These are phyloP conservation scores for Actinernus sp. DNA, from an alignment of 92 coral and sea anemone species.

Conservation along the genomic window DNA sequence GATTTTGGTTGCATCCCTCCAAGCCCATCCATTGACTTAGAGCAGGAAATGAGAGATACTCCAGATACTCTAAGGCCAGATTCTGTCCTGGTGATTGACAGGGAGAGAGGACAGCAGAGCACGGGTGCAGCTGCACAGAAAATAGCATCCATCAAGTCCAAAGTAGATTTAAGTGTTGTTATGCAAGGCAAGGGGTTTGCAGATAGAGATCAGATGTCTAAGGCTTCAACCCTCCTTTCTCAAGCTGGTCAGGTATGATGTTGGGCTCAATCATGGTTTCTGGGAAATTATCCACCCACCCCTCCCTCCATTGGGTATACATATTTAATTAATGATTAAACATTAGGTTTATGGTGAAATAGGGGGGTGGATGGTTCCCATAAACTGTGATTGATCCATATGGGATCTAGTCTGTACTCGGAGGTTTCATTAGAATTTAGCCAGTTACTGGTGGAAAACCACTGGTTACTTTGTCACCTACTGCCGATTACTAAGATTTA, in stretches of 20 bases:
- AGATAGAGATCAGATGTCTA: constrained; percentile 39
- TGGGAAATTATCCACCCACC: too few relatives aligned
- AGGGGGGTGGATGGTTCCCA: too few relatives aligned
- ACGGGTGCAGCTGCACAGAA: constrained; percentile 4
- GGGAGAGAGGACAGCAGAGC: not conserved
- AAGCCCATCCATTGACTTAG: constrained; percentile 84
- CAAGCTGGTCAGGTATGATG: constrained; percentile 25
- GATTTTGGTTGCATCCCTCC: constrained; percentile 41
- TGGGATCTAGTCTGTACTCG: too few relatives aligned
- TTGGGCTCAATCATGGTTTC: too few relatives aligned
- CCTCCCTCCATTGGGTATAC: too few relatives aligned
- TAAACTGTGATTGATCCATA: too few relatives aligned
- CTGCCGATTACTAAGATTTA: too few relatives aligned
- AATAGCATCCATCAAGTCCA: constrained; percentile 80
- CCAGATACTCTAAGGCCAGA: not conserved
- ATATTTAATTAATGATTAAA: too few relatives aligned
- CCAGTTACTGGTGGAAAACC: too few relatives aligned
- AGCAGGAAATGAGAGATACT: constrained; percentile 24
- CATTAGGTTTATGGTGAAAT: too few relatives aligned
- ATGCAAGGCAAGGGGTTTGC: constrained; percentile 90
- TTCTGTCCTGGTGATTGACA: not conserved
- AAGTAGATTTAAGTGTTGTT: constrained; percentile 88
- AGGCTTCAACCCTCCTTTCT: constrained; percentile 13
- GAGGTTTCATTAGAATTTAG: too few relatives aligned
- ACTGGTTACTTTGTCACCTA: too few relatives aligned